Conservation (phyloP, 2,888 invertebrate species). For the Drosophila vallismaia region DNA sequence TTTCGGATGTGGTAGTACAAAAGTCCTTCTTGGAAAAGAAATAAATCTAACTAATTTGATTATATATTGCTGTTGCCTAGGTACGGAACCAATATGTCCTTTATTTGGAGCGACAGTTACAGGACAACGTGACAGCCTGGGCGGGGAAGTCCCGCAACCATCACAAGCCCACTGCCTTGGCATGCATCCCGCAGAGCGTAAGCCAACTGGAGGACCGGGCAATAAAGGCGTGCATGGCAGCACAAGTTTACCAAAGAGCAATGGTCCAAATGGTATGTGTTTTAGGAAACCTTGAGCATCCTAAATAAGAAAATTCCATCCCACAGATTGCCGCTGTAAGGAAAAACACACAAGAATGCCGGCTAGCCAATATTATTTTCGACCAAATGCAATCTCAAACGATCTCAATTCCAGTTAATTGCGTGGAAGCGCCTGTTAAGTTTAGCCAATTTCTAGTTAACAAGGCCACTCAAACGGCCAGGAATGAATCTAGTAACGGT, state of each 20-base stretch:
- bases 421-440: not conserved
- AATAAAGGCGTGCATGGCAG: conserved; percentile 75
- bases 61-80: conserved; percentile 39
- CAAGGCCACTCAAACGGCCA: conserved; percentile 50
- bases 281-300: too few species aligned
- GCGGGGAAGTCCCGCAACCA: conserved; percentile 58
- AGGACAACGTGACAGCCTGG: conserved; percentile 73
- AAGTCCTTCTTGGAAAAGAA: not conserved
- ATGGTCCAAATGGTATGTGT: conserved; percentile 81
- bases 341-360: conserved; percentile 73
- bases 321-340: conserved; percentile 74
- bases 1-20: conserved; percentile 64
- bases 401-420: not conserved
- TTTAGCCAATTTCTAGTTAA: conserved; percentile 33
- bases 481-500: conserved; percentile 17
- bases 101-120: conserved; percentile 76
- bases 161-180: conserved; percentile 66
- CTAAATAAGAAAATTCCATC: not conserved
- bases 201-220: conserved; percentile 74
- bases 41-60: not conserved
- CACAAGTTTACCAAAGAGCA: conserved; percentile 76
- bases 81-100: conserved; percentile 78
- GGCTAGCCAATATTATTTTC: conserved; percentile 63
- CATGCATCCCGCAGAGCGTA: conserved; percentile 64
- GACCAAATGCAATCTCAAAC: conserved; percentile 57